Evolutionary conservation across 2,888 invertebrate species (phyloP).

Genomic region (Ceramica pisi): DNA sequence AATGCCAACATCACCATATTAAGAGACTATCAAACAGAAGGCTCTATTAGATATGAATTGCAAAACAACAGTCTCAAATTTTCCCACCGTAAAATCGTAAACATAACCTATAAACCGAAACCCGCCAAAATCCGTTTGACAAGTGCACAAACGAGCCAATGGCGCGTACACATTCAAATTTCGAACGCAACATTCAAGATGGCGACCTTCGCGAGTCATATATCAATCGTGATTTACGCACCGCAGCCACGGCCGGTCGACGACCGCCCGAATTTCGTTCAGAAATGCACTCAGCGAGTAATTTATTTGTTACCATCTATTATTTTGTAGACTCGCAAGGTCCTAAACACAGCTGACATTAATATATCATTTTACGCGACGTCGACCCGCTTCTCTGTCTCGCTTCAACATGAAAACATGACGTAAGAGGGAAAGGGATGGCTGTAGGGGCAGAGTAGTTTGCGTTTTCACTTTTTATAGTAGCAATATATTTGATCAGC

Average conservation of each 20-base stretch:
- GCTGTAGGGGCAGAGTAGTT: constrained; percentile 82
- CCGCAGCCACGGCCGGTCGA: constrained; percentile 86
- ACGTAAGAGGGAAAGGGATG: constrained; percentile 75
- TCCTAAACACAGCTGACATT: constrained; percentile 91
- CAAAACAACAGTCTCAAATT: constrained; percentile 59
- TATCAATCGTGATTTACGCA: constrained; percentile 90
- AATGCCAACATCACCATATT: constrained; percentile 52
- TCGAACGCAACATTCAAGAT: constrained; percentile 88
- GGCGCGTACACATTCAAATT: constrained; percentile 86
- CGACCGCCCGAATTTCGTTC: constrained; percentile 90
- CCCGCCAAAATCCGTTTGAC: constrained; percentile 71
- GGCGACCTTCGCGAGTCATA: constrained; percentile 89
- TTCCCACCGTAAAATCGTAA: constrained; percentile 62
- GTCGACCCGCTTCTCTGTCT: constrained; percentile 77
- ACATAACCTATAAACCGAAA: constrained; percentile 68
- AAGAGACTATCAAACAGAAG: constrained; percentile 55
- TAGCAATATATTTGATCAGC: constrained; percentile 91
- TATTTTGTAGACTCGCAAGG: constrained; percentile 91
- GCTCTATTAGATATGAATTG: constrained; percentile 61
- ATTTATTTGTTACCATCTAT: constrained; percentile 91
- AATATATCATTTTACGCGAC: constrained; percentile 91
- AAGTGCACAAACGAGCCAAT: constrained; percentile 82
- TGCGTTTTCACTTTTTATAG: constrained; percentile 91
- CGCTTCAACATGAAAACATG: constrained; percentile 45
- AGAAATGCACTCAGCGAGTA: constrained; percentile 89